Percentiles rank a stretch among this genome's conserved stretches.
These are phyloP conservation scores for Lepus townsendii DNA, from an alignment of 2,797 vertebrate genomes.

Conservation along the genomic window DNA sequence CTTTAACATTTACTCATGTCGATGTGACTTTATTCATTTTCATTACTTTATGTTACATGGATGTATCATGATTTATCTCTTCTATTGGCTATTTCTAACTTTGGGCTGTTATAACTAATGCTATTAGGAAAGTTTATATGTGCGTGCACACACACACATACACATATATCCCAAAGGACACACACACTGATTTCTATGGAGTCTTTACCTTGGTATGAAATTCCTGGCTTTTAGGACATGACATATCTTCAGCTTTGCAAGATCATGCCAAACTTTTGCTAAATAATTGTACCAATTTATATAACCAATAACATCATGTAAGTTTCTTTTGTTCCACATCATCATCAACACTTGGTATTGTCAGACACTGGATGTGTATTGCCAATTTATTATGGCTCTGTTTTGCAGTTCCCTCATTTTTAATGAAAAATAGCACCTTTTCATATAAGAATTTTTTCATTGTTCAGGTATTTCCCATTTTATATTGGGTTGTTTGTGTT, in stretches of 20 bases:
- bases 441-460: background rate
- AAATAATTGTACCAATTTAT: background rate
- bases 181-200: constrained; percentile 33
- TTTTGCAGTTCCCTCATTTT: constrained; percentile 21
- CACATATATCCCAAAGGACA: background rate
- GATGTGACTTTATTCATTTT: background rate
- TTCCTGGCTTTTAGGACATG: background rate
- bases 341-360: constrained; percentile 2
- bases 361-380: background rate
- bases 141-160: background rate
- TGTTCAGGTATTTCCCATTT: constrained; percentile 15
- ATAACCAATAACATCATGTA: background rate
- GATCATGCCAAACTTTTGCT: background rate
- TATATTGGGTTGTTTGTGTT: constrained; percentile 4
- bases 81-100: background rate
- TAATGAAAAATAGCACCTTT: constrained; percentile 33
- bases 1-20: constrained; percentile 35
- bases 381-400: background rate
- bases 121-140: background rate
- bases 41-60: background rate
- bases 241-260: constrained; percentile 10
- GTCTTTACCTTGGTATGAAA: constrained; percentile 8
- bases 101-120: background rate
- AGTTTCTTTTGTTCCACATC: background rate
- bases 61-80: background rate